These are phyloP conservation scores for Polyergus mexicanus DNA, from an alignment of 1,140 invertebrate genomes.

Conservation along the genomic window DNA sequence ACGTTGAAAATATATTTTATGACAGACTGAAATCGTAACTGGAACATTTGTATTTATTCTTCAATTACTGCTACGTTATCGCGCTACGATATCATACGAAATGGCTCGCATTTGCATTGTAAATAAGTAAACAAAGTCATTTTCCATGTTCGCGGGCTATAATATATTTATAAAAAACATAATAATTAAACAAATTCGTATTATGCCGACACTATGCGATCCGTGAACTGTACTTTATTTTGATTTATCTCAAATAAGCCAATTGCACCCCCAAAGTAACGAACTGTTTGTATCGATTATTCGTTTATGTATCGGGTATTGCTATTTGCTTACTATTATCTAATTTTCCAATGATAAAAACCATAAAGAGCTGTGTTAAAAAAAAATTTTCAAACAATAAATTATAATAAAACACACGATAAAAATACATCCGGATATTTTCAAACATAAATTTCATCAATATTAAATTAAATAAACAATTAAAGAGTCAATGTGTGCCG, in stretches of 20 bases:
- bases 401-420: neutral
- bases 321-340: neutral
- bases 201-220: neutral
- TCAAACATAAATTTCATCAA: neutral
- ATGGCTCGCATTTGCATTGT: slow-evolving; percentile 56
- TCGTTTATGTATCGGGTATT: slow-evolving; percentile 10
- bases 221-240: slow-evolving; percentile 9
- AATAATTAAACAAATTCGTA: slow-evolving; percentile 42
- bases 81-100: slow-evolving; percentile 25
- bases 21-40: slow-evolving; percentile 13
- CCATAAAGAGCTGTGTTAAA: no score
- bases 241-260: slow-evolving; percentile 43
- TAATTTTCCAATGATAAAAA: neutral
- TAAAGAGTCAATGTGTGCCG: neutral
- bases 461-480: neutral
- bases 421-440: neutral
- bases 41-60: slow-evolving; percentile 45
- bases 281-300: slow-evolving; percentile 38
- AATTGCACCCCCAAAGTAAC: slow-evolving; percentile 16
- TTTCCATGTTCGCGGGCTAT: slow-evolving; percentile 35
- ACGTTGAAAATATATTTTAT: slow-evolving; percentile 47
- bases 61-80: slow-evolving; percentile 34
- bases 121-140: slow-evolving; percentile 39
- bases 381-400: neutral
- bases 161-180: neutral